phyloP scores from a whole-genome alignment of 2,113 vertebrate genomes.

The Thunnus maccoyii region DNA sequence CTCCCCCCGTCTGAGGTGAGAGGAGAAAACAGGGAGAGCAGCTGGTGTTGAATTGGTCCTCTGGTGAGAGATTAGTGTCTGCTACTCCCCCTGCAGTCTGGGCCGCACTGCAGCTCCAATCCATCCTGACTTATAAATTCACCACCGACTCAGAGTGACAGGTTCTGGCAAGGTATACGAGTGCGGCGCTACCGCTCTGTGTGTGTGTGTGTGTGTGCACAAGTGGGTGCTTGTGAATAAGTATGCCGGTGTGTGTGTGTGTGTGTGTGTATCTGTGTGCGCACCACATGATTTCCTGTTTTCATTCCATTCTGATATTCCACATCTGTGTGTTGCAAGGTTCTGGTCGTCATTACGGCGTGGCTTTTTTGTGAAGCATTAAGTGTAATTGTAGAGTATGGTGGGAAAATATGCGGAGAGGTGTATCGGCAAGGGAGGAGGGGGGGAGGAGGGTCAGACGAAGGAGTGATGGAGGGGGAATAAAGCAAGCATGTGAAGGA shows the following conservation, averaged over 20 bases:
- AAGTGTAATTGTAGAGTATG: slow-evolving; percentile 65
- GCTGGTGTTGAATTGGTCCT: slow-evolving; percentile 55
- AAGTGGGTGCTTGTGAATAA: slow-evolving; percentile 1
- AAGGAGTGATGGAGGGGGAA: slow-evolving; percentile 4
- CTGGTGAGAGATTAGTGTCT: slow-evolving; percentile 61
- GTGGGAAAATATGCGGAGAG: slow-evolving; percentile 77
- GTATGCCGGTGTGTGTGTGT: slow-evolving; percentile 23
- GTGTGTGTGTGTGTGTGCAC: slow-evolving; percentile 28
- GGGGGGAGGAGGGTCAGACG: not conserved
- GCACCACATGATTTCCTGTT: slow-evolving; percentile 70
- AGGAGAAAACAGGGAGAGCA: slow-evolving; percentile 47
- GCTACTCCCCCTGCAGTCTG: slow-evolving; percentile 71
- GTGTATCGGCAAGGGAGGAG: slow-evolving; percentile 28
- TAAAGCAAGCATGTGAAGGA: not conserved
- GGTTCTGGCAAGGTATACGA: slow-evolving; percentile 70
- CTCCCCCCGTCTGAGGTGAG: slow-evolving; percentile 31
- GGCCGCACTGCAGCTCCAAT: slow-evolving; percentile 70
- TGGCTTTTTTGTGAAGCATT: slow-evolving; percentile 55
- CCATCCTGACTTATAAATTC: slow-evolving; percentile 69
- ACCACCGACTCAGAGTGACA: slow-evolving; percentile 61
- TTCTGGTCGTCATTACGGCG: slow-evolving; percentile 54
- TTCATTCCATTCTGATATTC: slow-evolving; percentile 72
- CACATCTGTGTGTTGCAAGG: slow-evolving; percentile 58
- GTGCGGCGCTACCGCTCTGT: slow-evolving; percentile 11
- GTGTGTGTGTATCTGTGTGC: slow-evolving; percentile 13